Conservation (phyloP, 2,113 vertebrate species). For the Aegotheles bennettii region DNA sequence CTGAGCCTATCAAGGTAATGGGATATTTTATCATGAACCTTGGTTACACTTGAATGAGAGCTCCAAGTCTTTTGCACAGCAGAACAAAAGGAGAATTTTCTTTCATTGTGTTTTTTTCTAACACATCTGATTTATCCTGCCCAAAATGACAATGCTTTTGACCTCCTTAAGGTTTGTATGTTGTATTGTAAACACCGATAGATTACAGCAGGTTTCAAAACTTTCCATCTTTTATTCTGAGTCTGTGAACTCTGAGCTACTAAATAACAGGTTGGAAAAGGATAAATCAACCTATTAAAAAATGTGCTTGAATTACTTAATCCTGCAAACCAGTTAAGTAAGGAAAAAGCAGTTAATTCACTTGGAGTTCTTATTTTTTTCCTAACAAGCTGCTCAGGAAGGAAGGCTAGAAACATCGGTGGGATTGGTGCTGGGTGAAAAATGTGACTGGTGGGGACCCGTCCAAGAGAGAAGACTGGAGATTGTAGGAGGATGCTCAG, state of each 20-base stretch:
- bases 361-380: background rate
- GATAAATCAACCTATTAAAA: background rate
- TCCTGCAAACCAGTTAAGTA: background rate
- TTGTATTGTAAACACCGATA: background rate
- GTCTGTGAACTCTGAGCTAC: background rate
- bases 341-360: background rate
- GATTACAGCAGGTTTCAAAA: background rate
- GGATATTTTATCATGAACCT: background rate
- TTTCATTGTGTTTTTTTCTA: background rate
- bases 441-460: background rate
- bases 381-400: background rate
- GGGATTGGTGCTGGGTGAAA: background rate
- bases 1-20: accelerated
- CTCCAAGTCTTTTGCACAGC: background rate
- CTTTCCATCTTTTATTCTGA: background rate
- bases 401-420: background rate
- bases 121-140: background rate
- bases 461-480: background rate
- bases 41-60: accelerated
- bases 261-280: background rate
- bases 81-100: background rate
- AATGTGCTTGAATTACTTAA: background rate
- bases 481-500: accelerated
- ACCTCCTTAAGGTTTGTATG: background rate
- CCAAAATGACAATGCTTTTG: background rate